Percentiles rank a stretch among this genome's conserved stretches.
phyloP scores from a whole-genome alignment of 2,113 vertebrate genomes.

The Orthochromis malagaraziensis region DNA sequence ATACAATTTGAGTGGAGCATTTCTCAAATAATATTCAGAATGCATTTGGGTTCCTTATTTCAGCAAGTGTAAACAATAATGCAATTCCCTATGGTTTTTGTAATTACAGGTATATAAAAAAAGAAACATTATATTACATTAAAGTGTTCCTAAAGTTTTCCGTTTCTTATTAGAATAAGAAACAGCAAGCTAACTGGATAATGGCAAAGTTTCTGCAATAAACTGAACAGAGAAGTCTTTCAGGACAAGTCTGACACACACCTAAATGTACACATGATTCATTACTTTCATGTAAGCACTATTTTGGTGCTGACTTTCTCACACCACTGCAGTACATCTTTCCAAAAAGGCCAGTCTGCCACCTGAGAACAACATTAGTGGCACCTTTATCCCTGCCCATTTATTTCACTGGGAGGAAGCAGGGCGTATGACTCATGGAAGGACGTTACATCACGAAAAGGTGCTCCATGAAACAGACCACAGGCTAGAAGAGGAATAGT shows the following conservation, averaged over 20 bases:
- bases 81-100: not conserved
- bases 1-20: not conserved
- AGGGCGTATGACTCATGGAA: conserved; percentile 51
- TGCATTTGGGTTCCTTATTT: not conserved
- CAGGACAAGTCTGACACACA: not conserved
- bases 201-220: not conserved
- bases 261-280: not conserved
- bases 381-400: conserved; percentile 21
- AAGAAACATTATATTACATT: not conserved
- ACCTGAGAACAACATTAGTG: conserved; percentile 49
- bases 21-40: not conserved
- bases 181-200: not conserved
- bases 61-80: not conserved
- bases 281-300: not conserved
- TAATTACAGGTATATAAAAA: not conserved
- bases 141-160: not conserved
- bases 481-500: conserved; percentile 14
- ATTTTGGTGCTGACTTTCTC: not conserved
- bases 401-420: conserved; percentile 35
- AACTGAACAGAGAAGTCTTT: not conserved
- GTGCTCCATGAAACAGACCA: conserved; percentile 30
- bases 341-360: conserved; percentile 14
- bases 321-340: not conserved
- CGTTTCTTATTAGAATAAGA: not conserved
- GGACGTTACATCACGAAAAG: conserved; percentile 52